Evolutionary conservation across 1,140 invertebrate species (phyloP).

Genomic region (Sitodiplosis mosellana): DNA sequence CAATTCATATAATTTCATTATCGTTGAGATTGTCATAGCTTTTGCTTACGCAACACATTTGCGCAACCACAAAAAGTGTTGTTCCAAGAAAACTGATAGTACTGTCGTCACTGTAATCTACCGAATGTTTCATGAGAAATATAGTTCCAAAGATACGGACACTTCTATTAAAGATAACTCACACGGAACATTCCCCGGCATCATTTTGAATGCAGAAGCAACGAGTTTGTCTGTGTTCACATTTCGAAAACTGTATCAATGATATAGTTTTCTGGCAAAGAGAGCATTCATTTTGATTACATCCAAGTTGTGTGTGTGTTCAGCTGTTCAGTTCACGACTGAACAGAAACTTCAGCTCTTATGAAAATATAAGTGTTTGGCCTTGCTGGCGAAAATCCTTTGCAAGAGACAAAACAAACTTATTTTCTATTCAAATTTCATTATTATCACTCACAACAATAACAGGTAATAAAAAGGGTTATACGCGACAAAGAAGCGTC

Average conservation of each 20-base stretch:
- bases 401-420: not conserved
- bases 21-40: not conserved
- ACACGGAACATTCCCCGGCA: too few relatives aligned
- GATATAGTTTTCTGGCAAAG: not conserved
- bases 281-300: not conserved
- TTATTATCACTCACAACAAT: conserved; percentile 1
- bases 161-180: too few relatives aligned
- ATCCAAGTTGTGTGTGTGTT: not conserved
- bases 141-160: not conserved
- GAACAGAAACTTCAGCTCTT: too few relatives aligned
- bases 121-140: too few relatives aligned
- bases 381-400: too few relatives aligned
- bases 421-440: not conserved
- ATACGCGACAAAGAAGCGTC: too few relatives aligned
- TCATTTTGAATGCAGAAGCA: too few relatives aligned
- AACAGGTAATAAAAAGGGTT: not conserved
- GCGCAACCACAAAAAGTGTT: too few relatives aligned
- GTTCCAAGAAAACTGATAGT: too few relatives aligned
- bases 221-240: too few relatives aligned
- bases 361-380: too few relatives aligned
- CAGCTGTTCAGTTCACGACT: not conserved
- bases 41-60: not conserved
- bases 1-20: not conserved
- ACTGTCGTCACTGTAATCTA: too few relatives aligned
- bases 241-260: not conserved